Base-by-base conservation (phyloP, 2,888 invertebrate genomes). In the Heliconius hortense region DNA sequence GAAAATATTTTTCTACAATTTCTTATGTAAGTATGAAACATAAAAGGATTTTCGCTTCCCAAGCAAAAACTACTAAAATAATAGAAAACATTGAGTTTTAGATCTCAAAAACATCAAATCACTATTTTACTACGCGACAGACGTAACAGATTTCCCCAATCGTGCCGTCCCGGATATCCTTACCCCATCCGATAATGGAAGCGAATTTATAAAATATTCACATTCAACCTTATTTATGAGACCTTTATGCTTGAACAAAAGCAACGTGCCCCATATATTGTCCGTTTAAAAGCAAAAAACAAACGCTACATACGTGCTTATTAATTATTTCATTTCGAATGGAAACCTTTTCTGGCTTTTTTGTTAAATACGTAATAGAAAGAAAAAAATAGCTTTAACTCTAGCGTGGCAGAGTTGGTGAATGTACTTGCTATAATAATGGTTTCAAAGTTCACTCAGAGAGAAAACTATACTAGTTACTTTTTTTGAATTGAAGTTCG, bases 171-270 rank as follows among this genome's bases (percentile, higher is more conserved):
- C 88, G 88, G 87, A 88, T 88, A 82, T 87, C 86, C 88, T 86
- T 86, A 85, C 89, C 89, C 88, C 83, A 89, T 86, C 85, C 88
- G 86, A 90, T 90, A 90, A 89, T 88, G 90, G 89, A 84, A 84
- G 82, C 84, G 85, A 84, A 86, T 88, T 85, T 86, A 90, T 90
- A 87, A 90, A 91, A 90, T 90, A 91, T 91, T 90, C 90, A 90
- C 82, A 82, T 84, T 84, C 87, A 86, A 88, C 86, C 88, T 89
- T 90, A 90, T 90, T 90, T 90, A 90, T 89, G 89, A 88, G 88
- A 81, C 82, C 84, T 82, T 85, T 84, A 83, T 84, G 86, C 83
- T 81, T 83, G 83, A 86, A 89, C 87, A 87, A 87, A 86, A 87
- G 86, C 86, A 85, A 84, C 70, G 70, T 60, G 74, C 72, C 74